phyloP scores from a whole-genome alignment of 1,140 invertebrate genomes.

The Monochamus saltuarius region DNA sequence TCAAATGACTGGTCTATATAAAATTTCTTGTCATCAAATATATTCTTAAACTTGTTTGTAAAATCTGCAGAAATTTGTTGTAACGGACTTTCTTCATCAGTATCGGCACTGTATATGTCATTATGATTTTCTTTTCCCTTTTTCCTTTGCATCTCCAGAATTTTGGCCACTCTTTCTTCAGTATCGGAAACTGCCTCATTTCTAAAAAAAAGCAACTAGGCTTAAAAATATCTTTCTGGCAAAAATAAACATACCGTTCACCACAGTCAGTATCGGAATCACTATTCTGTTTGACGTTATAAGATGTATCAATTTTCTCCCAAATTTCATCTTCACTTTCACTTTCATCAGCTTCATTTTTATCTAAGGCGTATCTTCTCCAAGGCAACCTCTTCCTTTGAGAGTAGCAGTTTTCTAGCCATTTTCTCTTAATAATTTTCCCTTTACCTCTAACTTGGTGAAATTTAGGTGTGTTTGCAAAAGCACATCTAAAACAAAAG shows the following conservation, averaged over 20 bases:
- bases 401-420: slow-evolving; percentile 71
- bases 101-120: slow-evolving; percentile 26
- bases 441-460: slow-evolving; percentile 69
- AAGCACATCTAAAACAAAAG: slow-evolving; percentile 71
- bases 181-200: slow-evolving; percentile 51
- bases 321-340: slow-evolving; percentile 59
- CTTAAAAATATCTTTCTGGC: neutral
- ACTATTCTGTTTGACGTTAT: slow-evolving; percentile 4
- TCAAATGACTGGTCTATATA: slow-evolving; percentile 40
- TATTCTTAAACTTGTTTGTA: slow-evolving; percentile 27
- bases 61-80: slow-evolving; percentile 18
- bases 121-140: neutral
- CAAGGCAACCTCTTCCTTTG: slow-evolving; percentile 69
- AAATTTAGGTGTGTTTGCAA: slow-evolving; percentile 86
- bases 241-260: slow-evolving; percentile 20
- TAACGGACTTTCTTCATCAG: slow-evolving; percentile 28
- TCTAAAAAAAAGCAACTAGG: slow-evolving; percentile 10
- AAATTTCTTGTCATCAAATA: slow-evolving; percentile 41
- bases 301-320: slow-evolving; percentile 41
- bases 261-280: slow-evolving; percentile 20
- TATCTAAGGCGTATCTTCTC: slow-evolving; percentile 65
- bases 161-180: slow-evolving; percentile 59
- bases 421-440: slow-evolving; percentile 72
- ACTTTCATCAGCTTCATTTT: slow-evolving; percentile 47
- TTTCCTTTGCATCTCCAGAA: slow-evolving; percentile 25